These are phyloP conservation scores for Limnodromus scolopaceus DNA, from an alignment of 2,797 vertebrate genomes.

Conservation along the genomic window DNA sequence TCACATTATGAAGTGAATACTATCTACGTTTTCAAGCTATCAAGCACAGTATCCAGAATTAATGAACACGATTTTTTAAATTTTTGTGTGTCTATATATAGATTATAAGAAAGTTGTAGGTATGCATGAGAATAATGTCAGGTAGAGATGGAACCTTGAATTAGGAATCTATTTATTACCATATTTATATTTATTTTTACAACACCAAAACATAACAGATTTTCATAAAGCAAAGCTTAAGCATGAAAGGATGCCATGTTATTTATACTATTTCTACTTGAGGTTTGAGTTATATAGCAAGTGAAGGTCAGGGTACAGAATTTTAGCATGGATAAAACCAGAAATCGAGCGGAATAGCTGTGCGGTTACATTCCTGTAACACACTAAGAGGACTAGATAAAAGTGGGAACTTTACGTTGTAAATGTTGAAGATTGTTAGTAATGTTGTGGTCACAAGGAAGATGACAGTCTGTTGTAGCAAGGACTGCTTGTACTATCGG, in stretches of 20 bases:
- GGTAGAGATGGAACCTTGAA: not conserved
- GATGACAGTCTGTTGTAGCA: fast-evolving
- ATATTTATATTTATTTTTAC: not conserved
- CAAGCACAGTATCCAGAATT: not conserved
- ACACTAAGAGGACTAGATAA: not conserved
- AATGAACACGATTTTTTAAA: not conserved
- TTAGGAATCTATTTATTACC: not conserved
- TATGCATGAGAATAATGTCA: not conserved
- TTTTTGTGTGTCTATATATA: not conserved
- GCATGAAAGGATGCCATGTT: not conserved
- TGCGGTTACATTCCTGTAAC: not conserved
- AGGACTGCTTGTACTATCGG: not conserved
- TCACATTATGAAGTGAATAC: not conserved
- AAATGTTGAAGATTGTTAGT: not conserved
- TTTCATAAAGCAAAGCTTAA: too few relatives aligned
- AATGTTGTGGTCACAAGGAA: not conserved
- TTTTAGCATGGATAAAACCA: not conserved
- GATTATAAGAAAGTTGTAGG: not conserved
- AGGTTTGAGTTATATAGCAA: not conserved
- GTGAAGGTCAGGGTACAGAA: not conserved
- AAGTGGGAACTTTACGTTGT: not conserved
- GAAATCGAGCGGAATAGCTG: not conserved
- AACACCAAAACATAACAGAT: not conserved
- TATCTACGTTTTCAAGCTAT: not conserved
- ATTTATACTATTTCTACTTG: not conserved